A percentile compares a stretch with the other conserved stretches of the same genome.
Evolutionary conservation across 2,797 vertebrate genomes (phyloP).

Genomic region (Saxicola maurus): DNA sequence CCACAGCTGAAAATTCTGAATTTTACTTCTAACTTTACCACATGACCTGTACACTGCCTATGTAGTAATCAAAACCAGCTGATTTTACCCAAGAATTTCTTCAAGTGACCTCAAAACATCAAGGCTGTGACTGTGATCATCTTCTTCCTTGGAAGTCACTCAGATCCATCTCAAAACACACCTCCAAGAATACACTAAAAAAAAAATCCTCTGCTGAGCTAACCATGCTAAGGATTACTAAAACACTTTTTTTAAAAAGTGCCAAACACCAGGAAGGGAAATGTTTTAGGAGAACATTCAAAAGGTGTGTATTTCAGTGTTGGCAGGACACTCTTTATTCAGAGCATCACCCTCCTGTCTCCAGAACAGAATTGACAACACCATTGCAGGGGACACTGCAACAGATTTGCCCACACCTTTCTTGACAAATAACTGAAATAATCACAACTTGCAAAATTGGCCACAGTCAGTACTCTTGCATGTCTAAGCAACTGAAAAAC

Average conservation of each 20-base stretch:
- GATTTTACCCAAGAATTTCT: background rate
- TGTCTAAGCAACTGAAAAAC: conserved; percentile 65
- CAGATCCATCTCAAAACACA: background rate
- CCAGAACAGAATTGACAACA: background rate
- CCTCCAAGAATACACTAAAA: background rate
- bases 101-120: background rate
- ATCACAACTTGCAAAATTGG: conserved; percentile 69
- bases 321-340: background rate
- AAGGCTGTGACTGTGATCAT: background rate
- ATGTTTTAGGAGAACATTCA: background rate
- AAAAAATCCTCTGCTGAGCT: background rate
- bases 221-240: background rate
- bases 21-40: background rate
- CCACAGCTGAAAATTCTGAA: background rate
- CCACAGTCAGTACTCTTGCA: conserved; percentile 63
- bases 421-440: conserved; percentile 77
- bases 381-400: conserved; percentile 40
- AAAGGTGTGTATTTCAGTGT: background rate
- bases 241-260: background rate
- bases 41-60: background rate
- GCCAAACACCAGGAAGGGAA: background rate
- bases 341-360: background rate
- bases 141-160: background rate
- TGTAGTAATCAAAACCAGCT: background rate
- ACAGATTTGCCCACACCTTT: conserved; percentile 10